A percentile compares a stretch with the other conserved stretches of the same genome.
Evolutionary conservation across 2,888 invertebrate genomes (phyloP).

Genomic region (Hedya salicella): DNA sequence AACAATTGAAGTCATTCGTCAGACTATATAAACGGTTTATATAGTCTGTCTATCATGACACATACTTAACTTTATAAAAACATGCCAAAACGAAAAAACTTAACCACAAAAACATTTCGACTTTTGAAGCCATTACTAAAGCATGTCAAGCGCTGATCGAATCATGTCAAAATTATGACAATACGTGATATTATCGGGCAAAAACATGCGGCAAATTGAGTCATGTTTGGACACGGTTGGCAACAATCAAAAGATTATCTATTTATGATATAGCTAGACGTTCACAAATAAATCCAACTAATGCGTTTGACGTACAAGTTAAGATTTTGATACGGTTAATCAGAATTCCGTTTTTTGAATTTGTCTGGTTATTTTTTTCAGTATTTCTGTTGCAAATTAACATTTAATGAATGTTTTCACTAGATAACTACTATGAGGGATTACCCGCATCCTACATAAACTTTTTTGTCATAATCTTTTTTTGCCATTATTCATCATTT

Average conservation of each 20-base stretch:
- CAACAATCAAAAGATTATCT: slow-evolving; percentile 5
- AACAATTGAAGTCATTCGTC: too few relatives aligned
- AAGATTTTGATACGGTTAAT: not conserved
- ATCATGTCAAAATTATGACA: slow-evolving; percentile 42
- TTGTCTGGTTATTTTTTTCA: too few relatives aligned
- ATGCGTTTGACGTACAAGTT: not conserved
- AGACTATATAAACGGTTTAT: too few relatives aligned
- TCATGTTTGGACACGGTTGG: slow-evolving; percentile 38
- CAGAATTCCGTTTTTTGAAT: not conserved
- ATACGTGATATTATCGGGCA: slow-evolving; percentile 39
- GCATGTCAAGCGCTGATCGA: slow-evolving; percentile 46
- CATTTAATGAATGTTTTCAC: too few relatives aligned
- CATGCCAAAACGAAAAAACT: too few relatives aligned
- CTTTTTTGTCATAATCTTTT: too few relatives aligned
- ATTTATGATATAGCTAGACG: not conserved
- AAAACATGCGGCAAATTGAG: slow-evolving; percentile 33
- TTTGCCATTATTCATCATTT: too few relatives aligned
- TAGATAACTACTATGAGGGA: too few relatives aligned
- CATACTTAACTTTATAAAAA: not conserved
- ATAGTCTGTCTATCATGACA: too few relatives aligned
- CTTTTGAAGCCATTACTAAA: slow-evolving; percentile 45
- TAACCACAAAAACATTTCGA: slow-evolving; percentile 7
- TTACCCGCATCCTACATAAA: too few relatives aligned
- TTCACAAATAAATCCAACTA: not conserved
- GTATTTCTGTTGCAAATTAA: too few relatives aligned